Percentiles rank a stretch among this genome's conserved stretches.
phyloP scores from a whole-genome alignment of 1,140 invertebrate genomes.

The Propsilocerus akamusi region DNA sequence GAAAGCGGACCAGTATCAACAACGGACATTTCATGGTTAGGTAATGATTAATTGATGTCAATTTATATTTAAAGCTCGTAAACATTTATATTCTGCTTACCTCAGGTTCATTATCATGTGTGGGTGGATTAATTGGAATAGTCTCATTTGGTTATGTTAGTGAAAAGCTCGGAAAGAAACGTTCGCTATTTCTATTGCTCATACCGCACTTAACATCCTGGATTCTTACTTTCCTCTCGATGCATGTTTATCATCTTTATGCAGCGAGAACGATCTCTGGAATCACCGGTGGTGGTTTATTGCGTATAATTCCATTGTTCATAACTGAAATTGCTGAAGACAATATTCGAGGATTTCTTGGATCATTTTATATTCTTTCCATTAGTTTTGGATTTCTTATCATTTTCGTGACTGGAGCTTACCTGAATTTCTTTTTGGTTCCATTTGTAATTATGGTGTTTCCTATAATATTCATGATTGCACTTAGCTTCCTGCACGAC shows the following conservation, averaged over 20 bases:
- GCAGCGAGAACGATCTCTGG: slow-evolving; percentile 23
- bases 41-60: not conserved
- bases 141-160: slow-evolving; percentile 10
- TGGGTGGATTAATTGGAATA: slow-evolving; percentile 8
- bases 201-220: slow-evolving; percentile 14
- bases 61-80: not conserved
- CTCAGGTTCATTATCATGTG: slow-evolving; percentile 3
- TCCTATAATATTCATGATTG: slow-evolving; percentile 12
- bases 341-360: slow-evolving; percentile 16
- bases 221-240: slow-evolving; percentile 13
- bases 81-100: slow-evolving; percentile 2
- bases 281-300: slow-evolving; percentile 19
- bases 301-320: slow-evolving; percentile 15
- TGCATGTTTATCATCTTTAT: slow-evolving; percentile 12
- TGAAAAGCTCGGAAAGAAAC: slow-evolving; percentile 18
- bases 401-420: slow-evolving; percentile 15
- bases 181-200: slow-evolving; percentile 12
- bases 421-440: slow-evolving; percentile 16
- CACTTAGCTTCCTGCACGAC: slow-evolving; percentile 14
- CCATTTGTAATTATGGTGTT: slow-evolving; percentile 13
- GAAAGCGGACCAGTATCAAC: not conserved
- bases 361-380: slow-evolving; percentile 13
- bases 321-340: slow-evolving; percentile 20
- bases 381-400: slow-evolving; percentile 16
- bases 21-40: not conserved